These are phyloP conservation scores for Phortica magna DNA, from an alignment of 2,888 invertebrate species.

Conservation along the genomic window DNA sequence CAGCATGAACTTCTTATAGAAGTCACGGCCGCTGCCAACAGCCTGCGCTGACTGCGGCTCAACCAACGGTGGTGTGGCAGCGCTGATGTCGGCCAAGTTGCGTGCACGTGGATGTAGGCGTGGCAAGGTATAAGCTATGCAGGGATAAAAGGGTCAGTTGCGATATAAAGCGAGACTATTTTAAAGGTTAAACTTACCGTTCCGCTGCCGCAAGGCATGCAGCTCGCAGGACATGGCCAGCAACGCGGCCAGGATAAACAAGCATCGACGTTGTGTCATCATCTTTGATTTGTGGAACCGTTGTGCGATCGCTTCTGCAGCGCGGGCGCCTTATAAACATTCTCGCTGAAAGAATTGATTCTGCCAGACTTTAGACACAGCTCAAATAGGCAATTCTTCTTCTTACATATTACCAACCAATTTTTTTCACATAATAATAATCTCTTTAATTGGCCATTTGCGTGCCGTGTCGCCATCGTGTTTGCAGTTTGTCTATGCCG, in stretches of 20 bases:
- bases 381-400: no score
- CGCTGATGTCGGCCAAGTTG: not conserved
- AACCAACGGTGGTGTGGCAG: not conserved
- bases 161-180: not conserved
- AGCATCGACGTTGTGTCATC: no score
- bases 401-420: no score
- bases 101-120: constrained; percentile 18
- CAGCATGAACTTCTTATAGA: not conserved
- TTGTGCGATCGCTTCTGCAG: no score
- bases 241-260: not conserved
- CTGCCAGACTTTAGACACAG: no score
- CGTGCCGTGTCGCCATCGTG: no score
- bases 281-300: no score
- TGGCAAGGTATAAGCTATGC: not conserved
- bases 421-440: no score
- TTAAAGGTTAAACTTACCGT: not conserved
- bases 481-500: no score
- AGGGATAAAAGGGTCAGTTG: not conserved
- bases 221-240: not conserved
- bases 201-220: not conserved
- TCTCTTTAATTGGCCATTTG: no score
- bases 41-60: not conserved
- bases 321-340: no score
- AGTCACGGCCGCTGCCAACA: not conserved
- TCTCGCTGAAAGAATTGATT: no score